Evolutionary conservation across 2,797 vertebrate species (phyloP), one percentile per base, ranked within the genome.

Genomic region (Rhyacichthys aspro): DNA sequence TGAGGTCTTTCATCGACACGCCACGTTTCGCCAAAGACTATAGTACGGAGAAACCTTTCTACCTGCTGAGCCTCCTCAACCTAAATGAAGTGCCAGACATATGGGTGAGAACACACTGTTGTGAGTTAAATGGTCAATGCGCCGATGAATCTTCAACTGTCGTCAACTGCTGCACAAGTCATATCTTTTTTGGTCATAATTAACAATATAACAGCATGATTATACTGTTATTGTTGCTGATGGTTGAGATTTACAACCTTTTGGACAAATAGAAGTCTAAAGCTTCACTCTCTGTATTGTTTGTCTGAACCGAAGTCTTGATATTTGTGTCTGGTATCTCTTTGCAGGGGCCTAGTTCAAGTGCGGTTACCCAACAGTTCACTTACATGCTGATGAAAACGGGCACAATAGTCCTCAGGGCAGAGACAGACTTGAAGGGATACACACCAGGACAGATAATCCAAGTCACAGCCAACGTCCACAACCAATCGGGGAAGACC

Each of bases 301-400:
- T n/a, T n/a, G n/a, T n/a, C n/a, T n/a, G n/a, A n/a, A n/a, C n/a
- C n/a, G n/a, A n/a, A n/a, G n/a, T n/a, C n/a, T n/a, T n/a, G n/a
- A n/a, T 28, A 28, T 28, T 28, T 6, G 11, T 46, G 5, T 47
- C 14, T 7, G 5, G 32, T 15, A 7, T 49, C 8, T 49, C 9
- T 41, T 5, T 34, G 5, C 73, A 99, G 97, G 94, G 94, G 63
- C 89, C 86, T 53, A 94, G 90, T 28, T 88, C 91, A 0, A 90
- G 92, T 17, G 91, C 90, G 9, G 41, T 93, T 61, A 93, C 92
- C 11, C 96, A 96, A 87, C 95, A 95, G 84, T 98, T 98, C 87
- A 94, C 84, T 72, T 98, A 99, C 89, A 92, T 95, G 89, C 91
- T 99, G 36, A 81, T 99, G 88, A 98, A 97, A 85, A 96, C 94